phyloP scores from a whole-genome alignment of 2,113 vertebrate species.

The Sakesphorus luctuosus region DNA sequence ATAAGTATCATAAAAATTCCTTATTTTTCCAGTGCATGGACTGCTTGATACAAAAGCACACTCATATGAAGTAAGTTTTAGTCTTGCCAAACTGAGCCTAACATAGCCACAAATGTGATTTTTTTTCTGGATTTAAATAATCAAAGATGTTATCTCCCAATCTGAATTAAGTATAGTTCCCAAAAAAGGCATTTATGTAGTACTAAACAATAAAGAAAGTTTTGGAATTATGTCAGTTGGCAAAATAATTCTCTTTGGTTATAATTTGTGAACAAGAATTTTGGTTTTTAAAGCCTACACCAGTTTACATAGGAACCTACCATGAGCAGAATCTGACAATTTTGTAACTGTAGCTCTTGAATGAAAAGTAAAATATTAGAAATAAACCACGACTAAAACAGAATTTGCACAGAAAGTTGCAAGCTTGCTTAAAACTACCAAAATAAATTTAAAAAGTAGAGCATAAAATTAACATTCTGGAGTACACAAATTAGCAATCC shows the following conservation, averaged over 20 bases:
- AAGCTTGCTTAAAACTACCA: neutral
- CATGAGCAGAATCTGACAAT: neutral
- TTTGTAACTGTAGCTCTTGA: neutral
- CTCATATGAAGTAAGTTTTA: neutral
- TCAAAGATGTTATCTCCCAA: neutral
- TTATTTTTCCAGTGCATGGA: neutral
- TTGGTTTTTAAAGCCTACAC: neutral
- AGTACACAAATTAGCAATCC: neutral
- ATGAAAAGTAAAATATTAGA: neutral
- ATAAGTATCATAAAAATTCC: neutral
- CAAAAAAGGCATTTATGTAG: neutral
- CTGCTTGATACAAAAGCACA: neutral
- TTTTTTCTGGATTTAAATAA: neutral
- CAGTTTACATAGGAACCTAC: neutral
- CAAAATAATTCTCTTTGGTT: neutral
- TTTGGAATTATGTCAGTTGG: neutral
- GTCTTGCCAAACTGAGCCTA: neutral
- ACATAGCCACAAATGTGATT: neutral
- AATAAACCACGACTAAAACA: neutral
- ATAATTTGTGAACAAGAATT: neutral
- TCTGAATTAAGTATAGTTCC: neutral
- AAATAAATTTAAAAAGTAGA: neutral
- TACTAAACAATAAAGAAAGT: neutral
- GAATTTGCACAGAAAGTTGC: neutral
- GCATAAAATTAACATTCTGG: neutral